These are phyloP conservation scores for Bombus difficillimus DNA, from an alignment of 1,140 invertebrate species.

Conservation along the genomic window DNA sequence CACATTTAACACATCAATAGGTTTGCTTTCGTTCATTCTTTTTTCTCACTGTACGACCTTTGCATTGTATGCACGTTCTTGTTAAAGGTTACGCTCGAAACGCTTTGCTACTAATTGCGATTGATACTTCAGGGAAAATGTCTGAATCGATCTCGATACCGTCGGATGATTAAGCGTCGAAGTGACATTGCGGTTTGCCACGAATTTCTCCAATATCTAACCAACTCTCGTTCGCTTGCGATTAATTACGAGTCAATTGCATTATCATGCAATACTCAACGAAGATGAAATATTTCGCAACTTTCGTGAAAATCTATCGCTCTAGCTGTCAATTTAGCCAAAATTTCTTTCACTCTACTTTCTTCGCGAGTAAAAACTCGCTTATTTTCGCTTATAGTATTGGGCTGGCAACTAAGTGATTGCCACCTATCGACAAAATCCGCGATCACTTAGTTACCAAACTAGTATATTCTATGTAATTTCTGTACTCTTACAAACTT, in stretches of 20 bases:
- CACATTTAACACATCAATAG: neutral
- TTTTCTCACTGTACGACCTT: neutral
- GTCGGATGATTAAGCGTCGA: constrained; percentile 1
- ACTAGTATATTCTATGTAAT: neutral
- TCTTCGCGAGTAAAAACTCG: neutral
- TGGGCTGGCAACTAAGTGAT: too few relatives aligned
- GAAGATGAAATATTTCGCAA: too few relatives aligned
- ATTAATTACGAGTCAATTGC: neutral
- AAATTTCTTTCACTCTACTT: neutral
- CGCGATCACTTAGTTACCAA: too few relatives aligned
- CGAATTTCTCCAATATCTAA: neutral
- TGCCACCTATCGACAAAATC: too few relatives aligned
- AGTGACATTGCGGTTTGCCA: neutral
- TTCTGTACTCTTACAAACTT: too few relatives aligned
- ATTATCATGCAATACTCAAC: neutral
- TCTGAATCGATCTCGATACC: neutral
- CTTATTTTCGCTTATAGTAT: too few relatives aligned
- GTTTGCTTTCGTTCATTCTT: neutral
- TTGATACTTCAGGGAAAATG: neutral
- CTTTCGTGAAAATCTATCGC: neutral
- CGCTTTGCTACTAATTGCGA: constrained; percentile 4
- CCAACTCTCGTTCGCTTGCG: neutral
- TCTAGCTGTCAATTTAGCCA: neutral
- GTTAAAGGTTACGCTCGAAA: neutral
- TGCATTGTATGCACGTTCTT: neutral